A percentile compares a stretch with the other conserved stretches of the same genome.
Evolutionary conservation across 2,797 vertebrate species (phyloP).

Genomic region (Dermochelys coriacea): DNA sequence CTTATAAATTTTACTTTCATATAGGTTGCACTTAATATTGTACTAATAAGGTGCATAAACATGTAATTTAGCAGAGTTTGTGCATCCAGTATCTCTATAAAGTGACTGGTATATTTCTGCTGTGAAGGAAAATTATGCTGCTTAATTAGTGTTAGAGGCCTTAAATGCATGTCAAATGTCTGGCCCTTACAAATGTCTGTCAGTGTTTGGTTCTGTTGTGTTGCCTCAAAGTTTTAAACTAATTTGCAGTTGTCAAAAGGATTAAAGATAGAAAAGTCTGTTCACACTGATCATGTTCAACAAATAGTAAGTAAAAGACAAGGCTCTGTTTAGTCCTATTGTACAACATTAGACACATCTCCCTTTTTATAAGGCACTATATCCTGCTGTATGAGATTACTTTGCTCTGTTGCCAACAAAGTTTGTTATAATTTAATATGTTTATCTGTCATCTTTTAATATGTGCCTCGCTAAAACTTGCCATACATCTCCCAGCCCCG

Average conservation of each 20-base stretch:
- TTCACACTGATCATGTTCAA: not conserved
- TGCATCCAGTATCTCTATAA: conserved; percentile 35
- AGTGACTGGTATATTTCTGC: conserved; percentile 41
- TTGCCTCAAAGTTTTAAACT: conserved; percentile 49
- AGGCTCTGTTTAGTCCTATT: conserved; percentile 14
- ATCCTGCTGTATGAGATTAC: not conserved
- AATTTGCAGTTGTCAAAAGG: conserved; percentile 26
- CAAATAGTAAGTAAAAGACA: not conserved
- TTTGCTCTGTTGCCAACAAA: not conserved
- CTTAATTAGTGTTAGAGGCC: conserved; percentile 79
- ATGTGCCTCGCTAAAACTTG: conserved; percentile 47
- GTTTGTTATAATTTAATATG: not conserved
- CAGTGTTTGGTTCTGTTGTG: not conserved
- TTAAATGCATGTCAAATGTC: conserved; percentile 62
- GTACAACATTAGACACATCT: not conserved
- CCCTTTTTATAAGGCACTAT: accelerated
- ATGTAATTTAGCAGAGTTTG: conserved; percentile 38
- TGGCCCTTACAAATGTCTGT: conserved; percentile 15
- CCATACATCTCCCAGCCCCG: conserved; percentile 44
- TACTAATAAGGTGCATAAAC: conserved; percentile 9
- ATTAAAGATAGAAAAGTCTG: conserved; percentile 56
- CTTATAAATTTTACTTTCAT: conserved; percentile 1
- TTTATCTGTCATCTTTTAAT: conserved; percentile 22
- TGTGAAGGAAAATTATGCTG: conserved; percentile 70
- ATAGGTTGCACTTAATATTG: not conserved